Evolutionary conservation across 2,888 invertebrate genomes (phyloP).

Genomic region (Apoderus coryli): DNA sequence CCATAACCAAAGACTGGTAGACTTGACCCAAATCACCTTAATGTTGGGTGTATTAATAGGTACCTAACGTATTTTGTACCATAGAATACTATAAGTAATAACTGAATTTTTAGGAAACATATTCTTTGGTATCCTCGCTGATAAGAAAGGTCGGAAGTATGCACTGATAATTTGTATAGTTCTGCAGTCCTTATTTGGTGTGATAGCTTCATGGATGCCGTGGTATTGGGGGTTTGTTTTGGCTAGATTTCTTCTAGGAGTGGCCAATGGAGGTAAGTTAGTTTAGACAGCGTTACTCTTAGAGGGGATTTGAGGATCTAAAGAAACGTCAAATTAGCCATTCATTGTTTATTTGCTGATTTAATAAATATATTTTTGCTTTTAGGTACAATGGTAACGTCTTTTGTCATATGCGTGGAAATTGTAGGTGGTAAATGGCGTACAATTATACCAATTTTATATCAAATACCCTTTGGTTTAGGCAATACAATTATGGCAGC

Average conservation of each 20-base stretch:
- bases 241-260: conserved; percentile 40
- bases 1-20: conserved; percentile 38
- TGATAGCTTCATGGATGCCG: conserved; percentile 38
- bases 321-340: too few species aligned
- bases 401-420: conserved; percentile 52
- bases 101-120: conserved; percentile 38
- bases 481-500: conserved; percentile 43
- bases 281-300: too few species aligned
- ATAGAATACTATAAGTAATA: too few species aligned
- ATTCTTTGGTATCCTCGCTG: conserved; percentile 43
- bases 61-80: too few species aligned
- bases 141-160: conserved; percentile 44
- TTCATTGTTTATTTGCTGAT: too few species aligned
- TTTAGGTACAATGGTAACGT: conserved; percentile 43
- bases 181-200: conserved; percentile 38
- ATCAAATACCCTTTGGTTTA: conserved; percentile 47
- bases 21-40: conserved; percentile 43
- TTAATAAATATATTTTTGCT: too few species aligned
- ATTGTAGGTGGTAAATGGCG: conserved; percentile 47
- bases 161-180: conserved; percentile 41
- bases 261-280: conserved; percentile 39
- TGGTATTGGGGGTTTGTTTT: conserved; percentile 39
- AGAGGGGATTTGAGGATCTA: too few species aligned
- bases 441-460: conserved; percentile 43
- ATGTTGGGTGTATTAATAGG: conserved; percentile 48